Conservation (phyloP, 2,888 invertebrate genomes). For the Gasteruption jaculator region DNA sequence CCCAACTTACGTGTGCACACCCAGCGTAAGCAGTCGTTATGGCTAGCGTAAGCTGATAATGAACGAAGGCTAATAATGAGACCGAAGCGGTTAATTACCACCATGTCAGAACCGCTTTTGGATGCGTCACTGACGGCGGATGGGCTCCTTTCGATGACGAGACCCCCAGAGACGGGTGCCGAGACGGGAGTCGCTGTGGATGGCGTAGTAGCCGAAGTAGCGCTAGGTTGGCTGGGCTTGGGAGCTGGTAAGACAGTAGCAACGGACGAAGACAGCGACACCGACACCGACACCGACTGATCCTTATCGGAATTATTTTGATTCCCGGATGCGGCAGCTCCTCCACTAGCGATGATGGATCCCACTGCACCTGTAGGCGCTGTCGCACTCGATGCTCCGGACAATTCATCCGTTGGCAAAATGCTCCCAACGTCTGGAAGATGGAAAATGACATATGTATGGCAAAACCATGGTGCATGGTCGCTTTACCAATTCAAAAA, state of each 20-base stretch:
- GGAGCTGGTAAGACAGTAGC: slow-evolving; percentile 27
- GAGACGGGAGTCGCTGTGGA: slow-evolving; percentile 34
- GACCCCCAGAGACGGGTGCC: slow-evolving; percentile 38
- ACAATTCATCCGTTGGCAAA: slow-evolving; percentile 48
- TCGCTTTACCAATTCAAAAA: too few species aligned
- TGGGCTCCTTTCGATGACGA: slow-evolving; percentile 51
- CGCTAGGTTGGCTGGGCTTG: slow-evolving; percentile 38
- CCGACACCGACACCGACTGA: slow-evolving; percentile 35
- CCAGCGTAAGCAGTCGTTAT: too few species aligned
- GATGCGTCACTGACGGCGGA: slow-evolving; percentile 66
- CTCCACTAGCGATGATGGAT: slow-evolving; percentile 45
- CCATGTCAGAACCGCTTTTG: slow-evolving; percentile 65
- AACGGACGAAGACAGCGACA: slow-evolving; percentile 25
- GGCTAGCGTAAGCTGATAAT: too few species aligned
- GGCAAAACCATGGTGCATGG: too few species aligned
- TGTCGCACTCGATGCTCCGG: slow-evolving; percentile 43
- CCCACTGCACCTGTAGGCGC: slow-evolving; percentile 42
- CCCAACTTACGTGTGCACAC: too few species aligned
- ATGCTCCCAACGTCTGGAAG: slow-evolving; percentile 40
- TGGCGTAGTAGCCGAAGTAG: slow-evolving; percentile 30
- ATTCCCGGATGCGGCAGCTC: slow-evolving; percentile 5
- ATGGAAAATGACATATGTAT: slow-evolving; percentile 9
- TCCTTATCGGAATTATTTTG: slow-evolving; percentile 42
- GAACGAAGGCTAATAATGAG: too few species aligned
- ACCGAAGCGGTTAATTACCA: too few species aligned